Conservation (phyloP, 1,140 invertebrate genomes). For the Muscidifurax raptorellus region DNA sequence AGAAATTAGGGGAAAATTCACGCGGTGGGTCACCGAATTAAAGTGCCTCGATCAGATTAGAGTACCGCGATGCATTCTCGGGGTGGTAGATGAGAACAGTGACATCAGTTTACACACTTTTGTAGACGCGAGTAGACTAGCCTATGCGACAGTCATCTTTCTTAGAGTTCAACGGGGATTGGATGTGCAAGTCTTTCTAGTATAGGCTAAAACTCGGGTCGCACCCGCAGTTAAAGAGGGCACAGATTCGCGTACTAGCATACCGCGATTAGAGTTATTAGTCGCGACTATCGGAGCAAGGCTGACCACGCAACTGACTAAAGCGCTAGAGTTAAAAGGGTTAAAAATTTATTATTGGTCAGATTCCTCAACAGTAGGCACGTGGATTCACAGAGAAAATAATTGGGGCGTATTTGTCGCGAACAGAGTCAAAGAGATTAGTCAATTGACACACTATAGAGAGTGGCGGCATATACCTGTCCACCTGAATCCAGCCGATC, state of each 20-base stretch:
- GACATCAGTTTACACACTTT: constrained; percentile 23
- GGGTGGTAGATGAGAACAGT: background rate
- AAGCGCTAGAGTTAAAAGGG: background rate
- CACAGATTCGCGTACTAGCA: background rate
- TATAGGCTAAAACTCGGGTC: background rate
- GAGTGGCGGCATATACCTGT: constrained; percentile 13
- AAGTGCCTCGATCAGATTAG: too few relatives aligned
- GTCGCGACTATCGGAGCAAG: constrained; percentile 1
- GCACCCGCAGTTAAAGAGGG: background rate
- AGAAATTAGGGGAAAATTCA: too few relatives aligned
- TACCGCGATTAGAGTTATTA: constrained; percentile 1
- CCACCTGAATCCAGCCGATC: constrained; percentile 49
- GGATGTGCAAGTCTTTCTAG: background rate
- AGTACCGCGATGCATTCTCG: constrained; percentile 16
- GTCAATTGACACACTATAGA: background rate
- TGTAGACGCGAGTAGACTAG: constrained; percentile 26
- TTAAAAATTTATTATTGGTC: background rate
- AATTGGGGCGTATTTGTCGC: background rate
- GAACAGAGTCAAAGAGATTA: constrained; percentile 9
- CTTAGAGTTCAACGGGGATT: background rate
- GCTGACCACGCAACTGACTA: background rate
- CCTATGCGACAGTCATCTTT: constrained; percentile 30
- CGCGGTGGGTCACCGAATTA: too few relatives aligned
- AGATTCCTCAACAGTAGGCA: background rate
- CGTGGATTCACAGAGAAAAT: background rate